Percentiles rank a stretch among this genome's conserved stretches.
These are phyloP conservation scores for Micromys minutus DNA, from an alignment of 2,113 vertebrate genomes.

Conservation along the genomic window DNA sequence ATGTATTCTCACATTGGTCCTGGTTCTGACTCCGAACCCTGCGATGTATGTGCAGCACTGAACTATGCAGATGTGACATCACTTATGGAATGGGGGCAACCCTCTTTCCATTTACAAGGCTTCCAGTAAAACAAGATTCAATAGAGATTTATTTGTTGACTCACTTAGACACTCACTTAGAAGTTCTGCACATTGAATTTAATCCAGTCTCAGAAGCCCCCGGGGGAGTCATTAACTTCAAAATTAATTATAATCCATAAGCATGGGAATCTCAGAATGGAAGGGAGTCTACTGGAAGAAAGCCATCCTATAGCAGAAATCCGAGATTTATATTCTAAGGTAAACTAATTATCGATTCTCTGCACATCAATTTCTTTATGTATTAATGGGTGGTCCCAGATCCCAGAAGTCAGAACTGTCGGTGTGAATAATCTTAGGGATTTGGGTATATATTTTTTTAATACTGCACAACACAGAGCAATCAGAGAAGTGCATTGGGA, in stretches of 20 bases:
- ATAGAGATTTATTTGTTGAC: conserved; percentile 88
- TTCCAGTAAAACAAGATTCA: conserved; percentile 80
- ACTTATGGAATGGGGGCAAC: conserved; percentile 82
- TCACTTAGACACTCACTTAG: conserved; percentile 84
- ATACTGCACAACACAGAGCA: conserved; percentile 33
- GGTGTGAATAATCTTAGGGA: conserved; percentile 53
- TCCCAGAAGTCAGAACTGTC: conserved; percentile 44
- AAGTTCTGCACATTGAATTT: conserved; percentile 83
- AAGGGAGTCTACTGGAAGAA: conserved; percentile 55
- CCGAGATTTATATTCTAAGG: conserved; percentile 60
- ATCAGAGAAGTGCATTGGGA: conserved; percentile 55
- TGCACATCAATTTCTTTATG: conserved; percentile 61
- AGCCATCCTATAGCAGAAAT: conserved; percentile 43
- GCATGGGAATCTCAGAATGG: conserved; percentile 53
- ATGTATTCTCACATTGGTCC: background rate
- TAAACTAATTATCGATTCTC: conserved; percentile 61
- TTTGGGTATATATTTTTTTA: conserved; percentile 69
- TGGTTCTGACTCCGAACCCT: conserved; percentile 73
- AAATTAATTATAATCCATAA: conserved; percentile 86
- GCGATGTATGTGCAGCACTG: conserved; percentile 72
- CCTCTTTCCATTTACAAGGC: conserved; percentile 81
- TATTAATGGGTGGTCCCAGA: conserved; percentile 66
- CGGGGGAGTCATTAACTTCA: conserved; percentile 85
- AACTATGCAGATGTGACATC: conserved; percentile 80
- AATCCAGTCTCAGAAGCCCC: conserved; percentile 83